A percentile compares a stretch with the other conserved stretches of the same genome.
Evolutionary conservation across 1,140 invertebrate genomes (phyloP).

Genomic region (Drosophila ironensis): DNA sequence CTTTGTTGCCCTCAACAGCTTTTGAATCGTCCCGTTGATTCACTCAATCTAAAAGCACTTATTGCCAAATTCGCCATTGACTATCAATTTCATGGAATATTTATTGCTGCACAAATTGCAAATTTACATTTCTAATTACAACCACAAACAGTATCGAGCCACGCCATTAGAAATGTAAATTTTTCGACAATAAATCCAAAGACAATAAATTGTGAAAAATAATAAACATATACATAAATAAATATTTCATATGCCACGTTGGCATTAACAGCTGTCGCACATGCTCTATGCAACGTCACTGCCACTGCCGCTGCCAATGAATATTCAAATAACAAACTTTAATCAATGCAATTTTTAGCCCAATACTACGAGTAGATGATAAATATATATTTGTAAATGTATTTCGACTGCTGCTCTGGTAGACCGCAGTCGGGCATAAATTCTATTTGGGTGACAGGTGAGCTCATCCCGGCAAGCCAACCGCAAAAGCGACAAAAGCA

Average conservation of each 20-base stretch:
- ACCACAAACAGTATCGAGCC: constrained; percentile 31
- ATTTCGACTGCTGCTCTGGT: constrained; percentile 10
- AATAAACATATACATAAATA: constrained; percentile 39
- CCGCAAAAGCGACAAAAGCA: constrained; percentile 37
- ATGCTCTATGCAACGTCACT: constrained; percentile 12
- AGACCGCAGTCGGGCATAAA: constrained; percentile 58
- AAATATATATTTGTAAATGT: constrained; percentile 14
- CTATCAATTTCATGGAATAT: constrained; percentile 50
- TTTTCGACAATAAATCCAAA: constrained; percentile 30
- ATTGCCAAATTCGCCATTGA: constrained; percentile 10
- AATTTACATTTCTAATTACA: constrained; percentile 66
- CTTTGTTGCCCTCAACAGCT: not conserved
- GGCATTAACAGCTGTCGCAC: constrained; percentile 34
- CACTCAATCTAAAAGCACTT: constrained; percentile 16
- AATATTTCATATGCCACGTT: constrained; percentile 46
- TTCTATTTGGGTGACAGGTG: constrained; percentile 58
- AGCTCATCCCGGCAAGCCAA: constrained; percentile 24
- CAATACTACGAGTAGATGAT: constrained; percentile 10
- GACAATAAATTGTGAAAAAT: constrained; percentile 45
- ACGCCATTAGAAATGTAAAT: constrained; percentile 32
- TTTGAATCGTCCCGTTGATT: constrained; percentile 6
- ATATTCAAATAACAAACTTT: constrained; percentile 60
- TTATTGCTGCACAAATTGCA: constrained; percentile 28
- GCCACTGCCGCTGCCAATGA: constrained; percentile 33
- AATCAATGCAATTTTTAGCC: constrained; percentile 39